Evolutionary conservation across 2,888 invertebrate genomes (phyloP).

Genomic region (Trissolcus brochymenae): DNA sequence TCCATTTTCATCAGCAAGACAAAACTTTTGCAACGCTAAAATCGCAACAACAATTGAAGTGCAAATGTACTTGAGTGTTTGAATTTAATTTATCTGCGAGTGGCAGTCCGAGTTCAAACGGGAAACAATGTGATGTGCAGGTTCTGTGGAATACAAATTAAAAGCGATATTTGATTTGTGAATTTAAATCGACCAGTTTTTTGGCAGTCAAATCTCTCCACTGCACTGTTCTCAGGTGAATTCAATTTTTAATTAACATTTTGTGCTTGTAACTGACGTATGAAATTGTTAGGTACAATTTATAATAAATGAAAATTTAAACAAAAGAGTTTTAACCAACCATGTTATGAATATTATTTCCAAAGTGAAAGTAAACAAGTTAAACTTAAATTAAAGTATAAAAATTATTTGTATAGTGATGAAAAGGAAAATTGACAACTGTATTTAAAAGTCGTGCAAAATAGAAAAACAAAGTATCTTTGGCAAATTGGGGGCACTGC

Average conservation of each 20-base stretch:
- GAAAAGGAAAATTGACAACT: not conserved
- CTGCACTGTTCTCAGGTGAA: constrained; percentile 9
- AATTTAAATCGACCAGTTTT: not conserved
- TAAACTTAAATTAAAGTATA: not conserved
- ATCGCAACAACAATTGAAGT: constrained; percentile 4
- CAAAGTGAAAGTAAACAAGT: too few species aligned
- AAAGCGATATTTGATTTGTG: constrained; percentile 24
- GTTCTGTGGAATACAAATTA: constrained; percentile 33
- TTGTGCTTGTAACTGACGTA: too few species aligned
- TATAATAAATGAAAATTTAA: too few species aligned
- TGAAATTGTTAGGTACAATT: too few species aligned
- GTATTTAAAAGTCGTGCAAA: not conserved
- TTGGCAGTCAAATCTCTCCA: not conserved
- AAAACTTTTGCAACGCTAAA: not conserved
- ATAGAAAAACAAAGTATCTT: not conserved
- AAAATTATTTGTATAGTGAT: not conserved
- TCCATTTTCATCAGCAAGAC: too few species aligned
- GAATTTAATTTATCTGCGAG: constrained; percentile 35
- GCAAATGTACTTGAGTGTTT: constrained; percentile 26
- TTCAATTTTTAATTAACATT: too few species aligned
- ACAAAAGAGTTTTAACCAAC: too few species aligned
- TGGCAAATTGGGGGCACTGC: not conserved
- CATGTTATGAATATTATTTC: too few species aligned
- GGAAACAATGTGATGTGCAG: constrained; percentile 35
- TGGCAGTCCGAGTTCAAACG: constrained; percentile 26